Evolutionary conservation across 2,797 vertebrate species (phyloP).

Genomic region (Chrosomus eos): DNA sequence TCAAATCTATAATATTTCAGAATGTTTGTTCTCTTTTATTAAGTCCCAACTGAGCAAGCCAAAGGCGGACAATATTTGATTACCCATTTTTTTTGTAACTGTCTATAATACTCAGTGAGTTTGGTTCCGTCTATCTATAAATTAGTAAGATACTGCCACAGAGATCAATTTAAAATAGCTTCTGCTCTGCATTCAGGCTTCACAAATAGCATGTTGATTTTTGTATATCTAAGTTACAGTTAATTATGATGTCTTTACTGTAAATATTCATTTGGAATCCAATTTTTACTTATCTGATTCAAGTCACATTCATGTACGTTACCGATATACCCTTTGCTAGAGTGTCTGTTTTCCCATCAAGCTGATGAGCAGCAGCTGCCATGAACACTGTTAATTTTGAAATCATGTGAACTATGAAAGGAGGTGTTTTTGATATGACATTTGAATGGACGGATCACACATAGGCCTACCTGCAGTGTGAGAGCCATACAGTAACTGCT

Average conservation of each 20-base stretch:
- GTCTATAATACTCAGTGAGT: too few species aligned
- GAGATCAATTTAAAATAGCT: too few species aligned
- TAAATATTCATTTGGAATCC: not conserved
- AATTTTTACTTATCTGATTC: not conserved
- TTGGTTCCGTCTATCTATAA: too few species aligned
- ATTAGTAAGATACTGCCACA: too few species aligned
- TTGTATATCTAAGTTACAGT: not conserved
- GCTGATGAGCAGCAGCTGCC: not conserved
- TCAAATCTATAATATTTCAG: not conserved
- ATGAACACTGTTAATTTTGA: not conserved
- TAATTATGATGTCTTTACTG: not conserved
- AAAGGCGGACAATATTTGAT: not conserved
- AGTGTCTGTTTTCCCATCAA: not conserved
- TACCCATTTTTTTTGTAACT: not conserved
- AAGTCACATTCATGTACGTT: not conserved
- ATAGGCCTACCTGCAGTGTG: slow-evolving; percentile 82
- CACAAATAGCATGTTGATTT: not conserved
- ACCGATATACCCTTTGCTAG: not conserved
- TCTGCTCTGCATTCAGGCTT: too few species aligned
- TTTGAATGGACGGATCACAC: slow-evolving; percentile 68
- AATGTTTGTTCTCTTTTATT: not conserved
- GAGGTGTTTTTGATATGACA: not conserved
- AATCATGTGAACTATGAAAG: not conserved
- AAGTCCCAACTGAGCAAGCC: not conserved
- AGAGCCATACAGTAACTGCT: slow-evolving; percentile 91